A percentile compares a stretch with the other conserved stretches of the same genome.
These are phyloP conservation scores for Bombus pyrosoma DNA, from an alignment of 1,140 invertebrate species.

Conservation along the genomic window DNA sequence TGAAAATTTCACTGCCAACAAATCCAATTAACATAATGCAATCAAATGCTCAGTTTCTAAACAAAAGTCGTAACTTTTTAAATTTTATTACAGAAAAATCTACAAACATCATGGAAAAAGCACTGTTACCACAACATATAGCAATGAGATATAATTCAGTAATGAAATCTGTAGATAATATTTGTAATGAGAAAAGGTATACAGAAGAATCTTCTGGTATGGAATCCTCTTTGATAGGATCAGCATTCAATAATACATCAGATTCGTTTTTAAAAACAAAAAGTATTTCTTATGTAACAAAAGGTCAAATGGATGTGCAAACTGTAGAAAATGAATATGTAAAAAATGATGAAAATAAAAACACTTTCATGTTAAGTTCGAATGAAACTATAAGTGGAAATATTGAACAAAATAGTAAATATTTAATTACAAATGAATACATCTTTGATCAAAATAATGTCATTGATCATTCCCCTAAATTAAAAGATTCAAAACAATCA, in stretches of 20 bases:
- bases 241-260: neutral
- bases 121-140: slow-evolving; percentile 75
- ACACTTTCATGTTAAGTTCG: neutral
- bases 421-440: slow-evolving; percentile 1
- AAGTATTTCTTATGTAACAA: neutral
- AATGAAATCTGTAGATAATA: slow-evolving; percentile 55
- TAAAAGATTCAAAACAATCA: neutral
- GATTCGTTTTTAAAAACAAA: slow-evolving; percentile 20
- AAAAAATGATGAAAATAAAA: slow-evolving; percentile 3
- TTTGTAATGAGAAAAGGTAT: neutral
- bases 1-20: slow-evolving; percentile 75
- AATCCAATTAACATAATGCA: slow-evolving; percentile 78
- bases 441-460: neutral
- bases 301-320: neutral
- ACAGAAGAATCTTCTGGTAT: slow-evolving; percentile 15
- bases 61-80: slow-evolving; percentile 76
- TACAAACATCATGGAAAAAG: slow-evolving; percentile 80
- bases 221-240: slow-evolving; percentile 13
- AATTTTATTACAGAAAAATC: slow-evolving; percentile 81
- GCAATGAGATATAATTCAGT: slow-evolving; percentile 63
- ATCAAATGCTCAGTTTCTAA: slow-evolving; percentile 77
- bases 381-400: neutral
- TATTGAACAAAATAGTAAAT: slow-evolving; percentile 10
- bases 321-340: neutral
- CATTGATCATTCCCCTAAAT: too few species aligned